phyloP scores from a whole-genome alignment of 2,797 vertebrate species.

The Chanos chanos region DNA sequence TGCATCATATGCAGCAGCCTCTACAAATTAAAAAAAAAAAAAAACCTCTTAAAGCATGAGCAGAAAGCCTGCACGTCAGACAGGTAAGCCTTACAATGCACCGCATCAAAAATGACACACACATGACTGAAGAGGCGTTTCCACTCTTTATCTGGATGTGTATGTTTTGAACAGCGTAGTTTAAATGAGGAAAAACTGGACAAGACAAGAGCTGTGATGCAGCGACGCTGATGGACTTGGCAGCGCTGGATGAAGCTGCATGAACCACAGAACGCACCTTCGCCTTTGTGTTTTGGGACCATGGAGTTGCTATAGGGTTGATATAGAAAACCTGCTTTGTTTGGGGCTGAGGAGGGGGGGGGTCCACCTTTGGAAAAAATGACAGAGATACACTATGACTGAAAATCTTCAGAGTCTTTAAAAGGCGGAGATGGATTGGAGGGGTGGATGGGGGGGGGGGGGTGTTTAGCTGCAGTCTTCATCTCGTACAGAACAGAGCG shows the following conservation, averaged over 20 bases:
- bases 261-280: conserved; percentile 52
- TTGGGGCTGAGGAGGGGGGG: conserved; percentile 52
- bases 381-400: conserved; percentile 44
- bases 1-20: conserved; percentile 3
- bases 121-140: no score
- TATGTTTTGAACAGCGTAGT: conserved; percentile 4
- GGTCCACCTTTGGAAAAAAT: conserved; percentile 54
- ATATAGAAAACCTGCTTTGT: conserved; percentile 62
- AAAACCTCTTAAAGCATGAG: conserved; percentile 4
- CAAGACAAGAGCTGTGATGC: conserved; percentile 23
- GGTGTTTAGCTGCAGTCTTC: neutral
- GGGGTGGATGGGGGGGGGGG: conserved; percentile 21
- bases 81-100: neutral
- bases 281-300: conserved; percentile 57
- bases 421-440: conserved; percentile 27
- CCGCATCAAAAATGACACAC: no score
- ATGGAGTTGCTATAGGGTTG: conserved; percentile 59
- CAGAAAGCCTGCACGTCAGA: neutral
- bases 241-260: conserved; percentile 31
- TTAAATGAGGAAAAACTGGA: conserved; percentile 19
- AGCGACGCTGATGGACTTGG: conserved; percentile 33
- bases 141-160: no score
- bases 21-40: no score
- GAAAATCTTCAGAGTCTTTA: conserved; percentile 8
- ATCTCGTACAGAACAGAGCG: no score